These are phyloP conservation scores for Hyperoplus immaculatus DNA, from an alignment of 2,797 vertebrate genomes.

Conservation along the genomic window DNA sequence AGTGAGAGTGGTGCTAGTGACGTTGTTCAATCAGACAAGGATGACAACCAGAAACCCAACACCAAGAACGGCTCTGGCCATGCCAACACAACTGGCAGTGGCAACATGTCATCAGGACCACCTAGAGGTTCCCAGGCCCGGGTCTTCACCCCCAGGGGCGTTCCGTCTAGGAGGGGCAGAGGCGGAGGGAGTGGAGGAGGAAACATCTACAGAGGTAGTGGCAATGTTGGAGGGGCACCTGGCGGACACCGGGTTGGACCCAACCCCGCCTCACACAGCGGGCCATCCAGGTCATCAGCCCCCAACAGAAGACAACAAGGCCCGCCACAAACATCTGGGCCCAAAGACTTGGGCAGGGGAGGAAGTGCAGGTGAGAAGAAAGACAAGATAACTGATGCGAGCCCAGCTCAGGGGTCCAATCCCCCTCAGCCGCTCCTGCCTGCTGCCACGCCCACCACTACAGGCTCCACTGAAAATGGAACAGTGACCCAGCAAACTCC, in stretches of 20 bases:
- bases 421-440: slow-evolving; percentile 64
- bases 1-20: slow-evolving; percentile 92
- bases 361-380: slow-evolving; percentile 81
- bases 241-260: slow-evolving; percentile 80
- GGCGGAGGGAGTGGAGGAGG: slow-evolving; percentile 86
- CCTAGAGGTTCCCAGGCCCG: slow-evolving; percentile 86
- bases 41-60: slow-evolving; percentile 82
- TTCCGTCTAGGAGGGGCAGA: slow-evolving; percentile 91
- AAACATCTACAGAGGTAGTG: slow-evolving; percentile 79
- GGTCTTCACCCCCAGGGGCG: slow-evolving; percentile 94
- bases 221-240: slow-evolving; percentile 70
- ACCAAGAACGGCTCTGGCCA: slow-evolving; percentile 78
- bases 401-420: slow-evolving; percentile 74
- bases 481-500: slow-evolving; percentile 65
- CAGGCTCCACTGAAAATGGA: slow-evolving; percentile 81
- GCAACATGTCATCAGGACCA: slow-evolving; percentile 63
- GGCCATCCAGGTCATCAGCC: slow-evolving; percentile 75
- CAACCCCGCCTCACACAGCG: slow-evolving; percentile 72
- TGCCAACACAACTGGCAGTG: slow-evolving; percentile 25
- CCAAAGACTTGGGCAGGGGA: slow-evolving; percentile 81
- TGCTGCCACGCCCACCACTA: slow-evolving; percentile 57
- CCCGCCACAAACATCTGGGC: slow-evolving; percentile 66
- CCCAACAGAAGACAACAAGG: slow-evolving; percentile 81
- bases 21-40: slow-evolving; percentile 90
- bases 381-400: slow-evolving; percentile 79